Evolutionary conservation across 2,113 vertebrate species (phyloP), one percentile per base, ranked within the genome.

Genomic region (Sylvilagus bachmani): DNA sequence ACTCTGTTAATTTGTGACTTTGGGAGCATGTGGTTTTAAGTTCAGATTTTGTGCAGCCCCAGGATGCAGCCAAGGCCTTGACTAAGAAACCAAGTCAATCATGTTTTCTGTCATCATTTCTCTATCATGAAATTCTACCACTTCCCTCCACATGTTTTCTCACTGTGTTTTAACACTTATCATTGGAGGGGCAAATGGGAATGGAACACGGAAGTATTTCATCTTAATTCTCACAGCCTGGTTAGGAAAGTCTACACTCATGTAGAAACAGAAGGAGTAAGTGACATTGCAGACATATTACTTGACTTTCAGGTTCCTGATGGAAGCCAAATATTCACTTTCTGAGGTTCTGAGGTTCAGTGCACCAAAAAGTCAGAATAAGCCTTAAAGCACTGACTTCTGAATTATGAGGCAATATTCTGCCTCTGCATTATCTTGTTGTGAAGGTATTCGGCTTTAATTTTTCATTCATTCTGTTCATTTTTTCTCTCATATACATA

Each of bases 321-420:
- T 25, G 49, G 71, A 90, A 93, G 36, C 16, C 51, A 62, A 95
- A 4, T 58, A 36, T 79, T 78, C 73, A 7, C 7, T 93, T 92
- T 55, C 78, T 80, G 21, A 90, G 58, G 14, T 92, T 55, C 78
- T 80, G 24, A 90, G 58, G 14, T 79, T 24, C n/a, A 85, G 29
- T 22, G 29, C 13, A 93, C 6, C 14, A 21, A 33, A 73, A 49
- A 53, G 27, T 79, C 27, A 66, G 33, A 95, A 75, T 73, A 70
- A 90, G 33, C 6, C 8, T n/a, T 27, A 90, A 70, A 53, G 83
- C 33, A 27, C 0, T 92, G 64, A 85, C 36, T 55, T 88, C 81
- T 36, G 14, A 77, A 73, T 27, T 31, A 21, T 38, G 21, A 89
- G 74, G 70, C n/a, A 93, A 66, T 55, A 89, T 93, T 89, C n/a